Percentiles rank a stretch among this genome's conserved stretches.
Evolutionary conservation across 2,888 invertebrate genomes (phyloP).

Genomic region (Meta bourneti): DNA sequence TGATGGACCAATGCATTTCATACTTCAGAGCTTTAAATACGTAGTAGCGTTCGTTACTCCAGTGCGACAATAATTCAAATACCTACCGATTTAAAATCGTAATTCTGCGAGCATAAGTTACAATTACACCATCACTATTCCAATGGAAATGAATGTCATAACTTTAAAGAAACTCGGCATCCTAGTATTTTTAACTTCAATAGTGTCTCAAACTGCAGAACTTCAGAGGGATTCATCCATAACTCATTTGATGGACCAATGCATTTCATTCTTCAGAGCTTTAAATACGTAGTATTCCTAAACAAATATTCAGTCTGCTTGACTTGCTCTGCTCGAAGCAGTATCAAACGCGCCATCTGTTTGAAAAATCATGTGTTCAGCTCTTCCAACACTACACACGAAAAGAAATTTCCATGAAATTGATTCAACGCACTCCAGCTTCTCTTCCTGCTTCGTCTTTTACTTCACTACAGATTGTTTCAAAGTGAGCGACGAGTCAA

Average conservation of each 20-base stretch:
- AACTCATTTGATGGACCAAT: conserved; percentile 3
- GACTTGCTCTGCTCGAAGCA: conserved; percentile 8
- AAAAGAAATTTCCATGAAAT: conserved; percentile 63
- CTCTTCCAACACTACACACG: not conserved
- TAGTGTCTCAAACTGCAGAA: not conserved
- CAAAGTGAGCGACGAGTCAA: not conserved
- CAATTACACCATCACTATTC: no score
- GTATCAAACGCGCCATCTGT: conserved; percentile 48
- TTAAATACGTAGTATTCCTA: conserved; percentile 35
- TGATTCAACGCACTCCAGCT: conserved; percentile 52
- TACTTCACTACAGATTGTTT: conserved; percentile 1
- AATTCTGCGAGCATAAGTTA: no score
- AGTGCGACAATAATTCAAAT: no score
- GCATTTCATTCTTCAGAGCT: not conserved
- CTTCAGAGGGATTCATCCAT: not conserved
- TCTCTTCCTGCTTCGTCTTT: conserved; percentile 1
- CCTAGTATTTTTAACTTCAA: not conserved
- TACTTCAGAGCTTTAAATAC: not conserved
- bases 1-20: not conserved
- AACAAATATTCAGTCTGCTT: conserved; percentile 8
- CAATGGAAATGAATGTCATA: no score
- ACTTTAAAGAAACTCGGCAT: no score
- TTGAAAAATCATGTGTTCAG: not conserved
- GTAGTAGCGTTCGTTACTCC: not conserved
- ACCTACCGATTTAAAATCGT: no score